Conservation (phyloP, 1,140 invertebrate species). For the Zaprionus lachaisei region DNA sequence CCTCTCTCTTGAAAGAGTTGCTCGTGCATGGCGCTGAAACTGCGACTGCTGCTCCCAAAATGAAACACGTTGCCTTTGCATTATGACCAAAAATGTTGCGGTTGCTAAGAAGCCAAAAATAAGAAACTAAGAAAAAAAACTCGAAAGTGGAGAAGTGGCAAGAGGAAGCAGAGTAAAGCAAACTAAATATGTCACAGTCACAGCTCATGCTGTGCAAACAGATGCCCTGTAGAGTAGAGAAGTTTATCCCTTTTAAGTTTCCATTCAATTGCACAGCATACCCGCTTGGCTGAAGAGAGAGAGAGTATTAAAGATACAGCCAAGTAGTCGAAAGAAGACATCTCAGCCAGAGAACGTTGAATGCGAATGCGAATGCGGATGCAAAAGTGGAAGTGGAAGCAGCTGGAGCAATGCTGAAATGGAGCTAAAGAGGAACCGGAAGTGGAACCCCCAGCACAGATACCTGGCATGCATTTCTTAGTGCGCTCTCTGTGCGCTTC, state of each 20-base stretch:
- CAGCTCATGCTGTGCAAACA: neutral
- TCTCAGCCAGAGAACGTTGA: conserved; percentile 42
- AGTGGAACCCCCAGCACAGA: conserved; percentile 32
- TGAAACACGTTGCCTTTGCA: conserved; percentile 54
- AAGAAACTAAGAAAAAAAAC: conserved; percentile 5
- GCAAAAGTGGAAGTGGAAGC: conserved; percentile 39
- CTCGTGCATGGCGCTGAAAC: conserved; percentile 43
- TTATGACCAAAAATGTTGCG: conserved; percentile 42
- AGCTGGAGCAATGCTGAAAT: conserved; percentile 13
- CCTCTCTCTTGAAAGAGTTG: conserved; percentile 26
- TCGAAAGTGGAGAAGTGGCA: neutral
- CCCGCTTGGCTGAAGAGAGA: neutral
- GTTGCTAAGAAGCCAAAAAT: conserved; percentile 39
- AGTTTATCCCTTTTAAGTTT: neutral
- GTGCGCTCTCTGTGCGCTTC: neutral
- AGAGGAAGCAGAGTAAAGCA: neutral
- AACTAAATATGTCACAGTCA: neutral
- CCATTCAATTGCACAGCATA: neutral
- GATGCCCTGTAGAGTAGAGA: conserved; percentile 1
- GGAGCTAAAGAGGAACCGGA: neutral
- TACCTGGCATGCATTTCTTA: conserved; percentile 54
- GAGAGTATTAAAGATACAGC: conserved; percentile 21
- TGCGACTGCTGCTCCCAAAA: conserved; percentile 19
- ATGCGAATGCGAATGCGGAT: conserved; percentile 51
- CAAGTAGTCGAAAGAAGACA: conserved; percentile 16